Evolutionary conservation across 2,888 invertebrate genomes (phyloP).

Genomic region (Rugalucina vietnamica): DNA sequence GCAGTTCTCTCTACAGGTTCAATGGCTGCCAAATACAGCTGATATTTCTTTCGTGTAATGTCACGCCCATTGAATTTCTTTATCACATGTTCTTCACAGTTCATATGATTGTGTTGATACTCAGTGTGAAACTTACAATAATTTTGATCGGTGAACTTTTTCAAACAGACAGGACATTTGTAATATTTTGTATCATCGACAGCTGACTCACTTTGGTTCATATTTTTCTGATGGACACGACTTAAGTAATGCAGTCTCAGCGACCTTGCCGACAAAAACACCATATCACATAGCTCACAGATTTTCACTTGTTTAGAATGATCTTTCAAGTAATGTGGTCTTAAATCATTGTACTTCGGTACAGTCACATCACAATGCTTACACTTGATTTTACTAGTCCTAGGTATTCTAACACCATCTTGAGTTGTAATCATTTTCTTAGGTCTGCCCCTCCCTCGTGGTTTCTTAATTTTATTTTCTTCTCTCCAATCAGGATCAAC

Average conservation of each 20-base stretch:
- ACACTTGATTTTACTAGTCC: constrained; percentile 67
- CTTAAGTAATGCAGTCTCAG: constrained; percentile 74
- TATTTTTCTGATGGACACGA: constrained; percentile 73
- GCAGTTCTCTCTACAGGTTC: constrained; percentile 61
- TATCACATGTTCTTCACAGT: constrained; percentile 70
- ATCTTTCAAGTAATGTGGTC: constrained; percentile 75
- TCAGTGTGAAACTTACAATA: constrained; percentile 77
- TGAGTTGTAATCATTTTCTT: neutral
- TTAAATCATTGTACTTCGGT: constrained; percentile 70
- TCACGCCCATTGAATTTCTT: constrained; percentile 69
- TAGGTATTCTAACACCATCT: neutral
- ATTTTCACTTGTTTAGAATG: constrained; percentile 73
- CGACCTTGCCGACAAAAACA: constrained; percentile 75
- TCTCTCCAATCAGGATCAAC: neutral
- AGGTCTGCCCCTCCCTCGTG: neutral
- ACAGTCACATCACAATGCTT: constrained; percentile 77
- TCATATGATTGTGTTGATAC: constrained; percentile 73
- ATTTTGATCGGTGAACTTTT: constrained; percentile 75
- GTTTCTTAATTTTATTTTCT: constrained; percentile 11
- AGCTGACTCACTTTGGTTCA: constrained; percentile 59
- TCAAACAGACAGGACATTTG: constrained; percentile 76
- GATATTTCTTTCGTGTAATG: constrained; percentile 67
- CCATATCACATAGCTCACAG: constrained; percentile 77
- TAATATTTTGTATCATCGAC: constrained; percentile 48
- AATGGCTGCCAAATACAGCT: constrained; percentile 62